These are phyloP conservation scores for Cyanoderma ruficeps DNA, from an alignment of 2,113 vertebrate genomes.

Conservation along the genomic window DNA sequence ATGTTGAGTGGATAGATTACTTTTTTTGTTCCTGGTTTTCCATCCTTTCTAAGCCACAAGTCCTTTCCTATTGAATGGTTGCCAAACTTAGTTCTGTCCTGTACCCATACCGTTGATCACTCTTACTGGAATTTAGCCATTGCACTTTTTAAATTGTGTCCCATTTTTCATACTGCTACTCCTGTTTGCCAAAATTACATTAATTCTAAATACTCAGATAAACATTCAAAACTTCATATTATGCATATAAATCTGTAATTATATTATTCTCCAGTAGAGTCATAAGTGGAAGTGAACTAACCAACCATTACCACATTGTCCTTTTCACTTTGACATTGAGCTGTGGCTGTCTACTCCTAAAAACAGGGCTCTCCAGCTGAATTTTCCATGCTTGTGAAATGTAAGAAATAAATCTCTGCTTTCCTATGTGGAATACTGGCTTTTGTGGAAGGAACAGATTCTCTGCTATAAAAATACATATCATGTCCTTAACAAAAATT, in stretches of 20 bases:
- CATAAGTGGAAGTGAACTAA: neutral
- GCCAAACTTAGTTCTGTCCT: neutral
- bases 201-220: neutral
- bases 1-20: neutral
- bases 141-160: neutral
- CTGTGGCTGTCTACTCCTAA: neutral
- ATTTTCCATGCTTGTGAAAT: neutral
- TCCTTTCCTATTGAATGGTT: neutral
- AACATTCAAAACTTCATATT: neutral
- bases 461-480: neutral
- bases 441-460: neutral
- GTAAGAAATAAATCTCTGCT: neutral
- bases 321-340: neutral
- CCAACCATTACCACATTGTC: neutral
- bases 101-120: neutral
- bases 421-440: neutral
- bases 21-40: neutral
- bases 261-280: neutral
- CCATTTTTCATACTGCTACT: neutral
- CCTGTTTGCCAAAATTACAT: neutral
- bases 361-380: neutral
- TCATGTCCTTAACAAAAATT: neutral
- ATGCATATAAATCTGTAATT: neutral
- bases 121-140: neutral
- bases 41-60: neutral